A percentile compares a stretch with the other conserved stretches of the same genome.
Evolutionary conservation across 2,113 vertebrate species (phyloP).

Genomic region (Microcebus murinus): DNA sequence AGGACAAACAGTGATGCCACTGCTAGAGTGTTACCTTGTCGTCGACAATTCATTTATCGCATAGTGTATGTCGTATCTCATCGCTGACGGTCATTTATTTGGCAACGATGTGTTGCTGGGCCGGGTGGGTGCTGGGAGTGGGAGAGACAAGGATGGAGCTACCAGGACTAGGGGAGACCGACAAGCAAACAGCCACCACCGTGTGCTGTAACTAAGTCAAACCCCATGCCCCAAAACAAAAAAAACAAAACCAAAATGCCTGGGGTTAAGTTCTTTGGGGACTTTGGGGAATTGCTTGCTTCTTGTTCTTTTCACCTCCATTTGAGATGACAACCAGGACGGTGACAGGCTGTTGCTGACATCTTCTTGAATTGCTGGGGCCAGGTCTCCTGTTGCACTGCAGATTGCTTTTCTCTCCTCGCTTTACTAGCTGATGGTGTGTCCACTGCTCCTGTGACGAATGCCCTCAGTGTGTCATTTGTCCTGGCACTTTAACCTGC

Average conservation of each 20-base stretch:
- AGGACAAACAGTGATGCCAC: background rate
- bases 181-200: background rate
- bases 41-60: background rate
- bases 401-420: background rate
- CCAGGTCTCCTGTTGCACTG: constrained; percentile 54
- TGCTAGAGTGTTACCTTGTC: background rate
- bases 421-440: background rate
- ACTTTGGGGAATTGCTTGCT: background rate
- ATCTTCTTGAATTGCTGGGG: background rate
- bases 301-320: background rate
- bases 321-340: background rate
- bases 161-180: background rate
- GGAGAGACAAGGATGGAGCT: background rate
- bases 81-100: background rate
- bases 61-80: background rate
- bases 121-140: background rate
- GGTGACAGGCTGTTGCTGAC: background rate
- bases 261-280: too few species aligned
- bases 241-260: background rate
- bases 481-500: constrained; percentile 46
- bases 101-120: background rate
- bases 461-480: constrained; percentile 4
- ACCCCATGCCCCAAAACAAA: too few species aligned
- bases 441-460: constrained; percentile 61
- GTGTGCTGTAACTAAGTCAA: background rate